A percentile compares a stretch with the other conserved stretches of the same genome.
Conservation (phyloP, 1,140 invertebrate species). For the Bombus waltoni region DNA sequence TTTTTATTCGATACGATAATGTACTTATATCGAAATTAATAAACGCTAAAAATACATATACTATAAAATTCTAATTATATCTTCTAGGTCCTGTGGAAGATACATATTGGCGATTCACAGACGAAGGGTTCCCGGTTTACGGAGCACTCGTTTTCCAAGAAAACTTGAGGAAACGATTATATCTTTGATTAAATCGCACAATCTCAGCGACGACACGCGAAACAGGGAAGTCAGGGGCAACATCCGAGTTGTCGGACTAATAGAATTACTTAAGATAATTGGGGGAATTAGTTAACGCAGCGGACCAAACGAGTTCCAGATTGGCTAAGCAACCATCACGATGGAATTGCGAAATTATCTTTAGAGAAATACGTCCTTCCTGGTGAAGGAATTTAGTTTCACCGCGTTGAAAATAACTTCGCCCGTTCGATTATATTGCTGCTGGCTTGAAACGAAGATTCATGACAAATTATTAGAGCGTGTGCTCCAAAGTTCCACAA, state of each 20-base stretch:
- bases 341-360: not conserved
- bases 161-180: too few species aligned
- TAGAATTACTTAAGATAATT: constrained; percentile 49
- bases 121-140: too few species aligned
- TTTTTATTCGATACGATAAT: too few species aligned
- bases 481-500: constrained; percentile 56
- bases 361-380: not conserved
- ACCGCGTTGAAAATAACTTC: not conserved
- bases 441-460: constrained; percentile 51
- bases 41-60: not conserved
- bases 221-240: constrained; percentile 9
- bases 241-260: constrained; percentile 3
- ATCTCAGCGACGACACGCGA: not conserved
- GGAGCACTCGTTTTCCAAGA: not conserved
- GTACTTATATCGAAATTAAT: not conserved
- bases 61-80: too few species aligned
- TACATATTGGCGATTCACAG: not conserved
- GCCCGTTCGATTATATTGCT: not conserved
- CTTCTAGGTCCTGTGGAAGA: not conserved
- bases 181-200: not conserved
- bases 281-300: constrained; percentile 23
- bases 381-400: not conserved
- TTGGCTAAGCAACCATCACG: not conserved
- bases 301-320: not conserved
- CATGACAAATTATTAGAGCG: constrained; percentile 58